Evolutionary conservation across 2,888 invertebrate genomes (phyloP), one percentile per base, ranked within the genome.

Genomic region (Anorthoa munda): DNA sequence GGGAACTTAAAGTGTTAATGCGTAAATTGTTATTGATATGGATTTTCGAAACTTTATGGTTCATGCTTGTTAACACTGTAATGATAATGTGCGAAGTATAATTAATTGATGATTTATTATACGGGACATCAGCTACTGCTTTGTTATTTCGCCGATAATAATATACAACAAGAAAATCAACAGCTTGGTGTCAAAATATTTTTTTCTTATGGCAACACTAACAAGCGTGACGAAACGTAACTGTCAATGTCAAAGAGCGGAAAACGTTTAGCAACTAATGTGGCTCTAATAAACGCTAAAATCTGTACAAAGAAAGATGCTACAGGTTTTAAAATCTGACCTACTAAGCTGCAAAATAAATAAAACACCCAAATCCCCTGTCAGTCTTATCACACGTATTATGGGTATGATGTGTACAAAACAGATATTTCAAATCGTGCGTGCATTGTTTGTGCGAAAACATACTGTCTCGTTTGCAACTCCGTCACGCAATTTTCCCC

Each of bases 401-500:
- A 80, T 75, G 65, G 65, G 77, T 77, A 71, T 81, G 78, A 84
- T 83, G 81, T 82, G 83, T 75, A 85, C 87, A 85, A 90, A 90
- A 90, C 89, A 90, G 90, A 92, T 92, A 92, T 91, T 89, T 89
- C 90, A 91, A 92, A 92, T 90, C 89, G 90, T 88, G 92, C 92
- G 92, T 92, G 90, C 82, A 89, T 88, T 90, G 90, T 92, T 89
- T 83, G 84, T 88, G 88, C 87, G 82, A 91, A 88, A 90, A 90
- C 88, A 77, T 39, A 39, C 78, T 77, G 79, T 84, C 78, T 84
- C 85, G 87, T 85, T 92, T 91, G 87, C 89, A 91, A 88, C 91
- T 89, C 72, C 88, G 92, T 94, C 94, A 93, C 93, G 94, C 90
- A 90, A 90, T 90, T 90, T 90, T 89, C 90, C 90, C 89, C 89